Percentiles rank a stretch among this genome's conserved stretches.
Conservation (phyloP, 2,113 vertebrate species). For the Platanista minor region DNA sequence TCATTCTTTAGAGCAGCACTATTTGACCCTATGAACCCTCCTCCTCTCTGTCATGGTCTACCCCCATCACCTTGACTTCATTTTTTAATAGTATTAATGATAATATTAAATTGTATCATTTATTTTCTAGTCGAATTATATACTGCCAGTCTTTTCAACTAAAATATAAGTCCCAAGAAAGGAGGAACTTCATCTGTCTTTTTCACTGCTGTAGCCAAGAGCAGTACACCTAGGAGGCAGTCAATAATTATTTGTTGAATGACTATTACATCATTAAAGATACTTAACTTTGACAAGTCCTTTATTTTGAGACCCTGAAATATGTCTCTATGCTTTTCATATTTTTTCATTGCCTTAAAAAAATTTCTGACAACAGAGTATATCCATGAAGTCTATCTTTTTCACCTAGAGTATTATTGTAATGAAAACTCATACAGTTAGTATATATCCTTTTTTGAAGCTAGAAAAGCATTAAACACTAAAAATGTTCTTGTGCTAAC, state of each 20-base stretch:
- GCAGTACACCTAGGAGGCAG: not conserved
- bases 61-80: not conserved
- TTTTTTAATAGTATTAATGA: not conserved
- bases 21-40: not conserved
- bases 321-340: not conserved
- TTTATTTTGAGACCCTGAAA: not conserved
- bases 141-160: not conserved
- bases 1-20: not conserved
- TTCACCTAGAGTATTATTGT: not conserved
- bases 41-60: not conserved
- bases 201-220: not conserved
- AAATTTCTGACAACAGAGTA: not conserved
- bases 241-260: not conserved
- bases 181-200: not conserved
- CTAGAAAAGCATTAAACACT: not conserved
- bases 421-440: not conserved
- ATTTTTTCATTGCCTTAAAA: not conserved
- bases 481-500: not conserved
- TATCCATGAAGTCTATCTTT: not conserved
- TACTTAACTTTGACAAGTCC: not conserved
- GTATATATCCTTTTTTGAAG: not conserved
- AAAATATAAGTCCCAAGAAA: not conserved
- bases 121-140: not conserved
- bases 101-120: not conserved
- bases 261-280: not conserved